Conservation (phyloP, 2,888 invertebrate species). For the Volucella zonaria region DNA sequence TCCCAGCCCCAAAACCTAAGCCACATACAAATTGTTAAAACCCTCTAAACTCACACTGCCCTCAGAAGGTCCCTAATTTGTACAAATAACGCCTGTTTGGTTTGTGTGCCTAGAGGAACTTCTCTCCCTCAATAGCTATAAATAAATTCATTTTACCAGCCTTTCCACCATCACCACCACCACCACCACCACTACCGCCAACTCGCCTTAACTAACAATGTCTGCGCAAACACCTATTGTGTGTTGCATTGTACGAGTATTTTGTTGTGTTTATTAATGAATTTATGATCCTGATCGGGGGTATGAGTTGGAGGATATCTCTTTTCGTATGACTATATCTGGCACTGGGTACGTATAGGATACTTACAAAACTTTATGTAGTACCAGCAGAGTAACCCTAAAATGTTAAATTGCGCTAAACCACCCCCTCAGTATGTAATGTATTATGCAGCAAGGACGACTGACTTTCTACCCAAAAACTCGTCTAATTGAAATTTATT, state of each 20-base stretch:
- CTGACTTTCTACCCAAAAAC: slow-evolving; percentile 31
- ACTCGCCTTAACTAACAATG: slow-evolving; percentile 22
- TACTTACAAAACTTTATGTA: slow-evolving; percentile 13
- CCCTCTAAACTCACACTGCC: slow-evolving; percentile 21
- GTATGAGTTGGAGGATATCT: slow-evolving; percentile 4
- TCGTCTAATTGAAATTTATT: slow-evolving; percentile 70
- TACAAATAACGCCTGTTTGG: slow-evolving; percentile 47
- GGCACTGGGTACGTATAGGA: not conserved
- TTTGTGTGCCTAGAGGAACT: slow-evolving; percentile 25
- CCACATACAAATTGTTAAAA: slow-evolving; percentile 60
- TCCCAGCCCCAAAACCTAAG: not conserved
- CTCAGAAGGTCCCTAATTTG: slow-evolving; percentile 48
- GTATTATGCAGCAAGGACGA: slow-evolving; percentile 18
- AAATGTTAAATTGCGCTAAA: slow-evolving; percentile 30
- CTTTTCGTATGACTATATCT: too few relatives aligned
- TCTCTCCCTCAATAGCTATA: slow-evolving; percentile 43
- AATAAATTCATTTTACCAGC: slow-evolving; percentile 39
- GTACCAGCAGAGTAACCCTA: slow-evolving; percentile 2
- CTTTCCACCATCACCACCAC: not conserved
- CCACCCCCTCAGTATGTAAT: slow-evolving; percentile 15
- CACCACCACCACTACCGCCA: too few relatives aligned
- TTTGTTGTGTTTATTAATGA: slow-evolving; percentile 66
- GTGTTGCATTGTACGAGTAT: slow-evolving; percentile 11
- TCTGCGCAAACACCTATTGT: slow-evolving; percentile 53
- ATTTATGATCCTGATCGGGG: slow-evolving; percentile 70